phyloP scores from a whole-genome alignment of 1,140 invertebrate species.

The Drosophila sproati region DNA sequence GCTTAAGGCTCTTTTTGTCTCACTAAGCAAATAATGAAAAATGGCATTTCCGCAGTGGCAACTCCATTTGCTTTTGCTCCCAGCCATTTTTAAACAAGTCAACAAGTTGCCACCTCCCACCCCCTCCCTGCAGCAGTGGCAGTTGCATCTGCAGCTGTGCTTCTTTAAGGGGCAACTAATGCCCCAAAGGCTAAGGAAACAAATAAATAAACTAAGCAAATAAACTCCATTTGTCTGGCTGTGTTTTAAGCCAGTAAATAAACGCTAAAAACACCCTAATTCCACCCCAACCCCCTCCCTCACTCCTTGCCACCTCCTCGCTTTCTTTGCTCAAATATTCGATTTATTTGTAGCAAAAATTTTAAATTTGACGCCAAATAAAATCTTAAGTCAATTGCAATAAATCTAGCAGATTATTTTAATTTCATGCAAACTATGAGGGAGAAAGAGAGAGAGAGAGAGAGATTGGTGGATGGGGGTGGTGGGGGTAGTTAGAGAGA shows the following conservation, averaged over 20 bases:
- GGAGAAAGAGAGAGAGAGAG: neutral
- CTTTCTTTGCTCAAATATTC: neutral
- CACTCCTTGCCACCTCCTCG: neutral
- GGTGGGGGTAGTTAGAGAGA: neutral
- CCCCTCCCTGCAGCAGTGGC: constrained; percentile 39
- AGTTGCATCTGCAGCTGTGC: constrained; percentile 60
- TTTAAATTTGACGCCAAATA: neutral
- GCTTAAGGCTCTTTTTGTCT: constrained; percentile 5
- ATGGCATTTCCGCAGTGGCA: constrained; percentile 75
- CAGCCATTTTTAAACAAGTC: constrained; percentile 60
- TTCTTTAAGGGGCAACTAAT: constrained; percentile 24
- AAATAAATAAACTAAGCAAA: constrained; percentile 59
- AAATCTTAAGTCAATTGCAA: constrained; percentile 49
- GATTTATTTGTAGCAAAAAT: neutral
- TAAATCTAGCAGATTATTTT: constrained; percentile 81
- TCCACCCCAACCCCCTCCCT: constrained; percentile 1
- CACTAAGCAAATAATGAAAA: constrained; percentile 62
- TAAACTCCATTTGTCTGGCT: constrained; percentile 22
- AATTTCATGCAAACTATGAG: constrained; percentile 79
- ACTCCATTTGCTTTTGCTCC: constrained; percentile 63
- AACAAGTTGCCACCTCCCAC: constrained; percentile 59
- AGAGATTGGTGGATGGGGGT: too few species aligned
- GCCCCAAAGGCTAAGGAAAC: constrained; percentile 8
- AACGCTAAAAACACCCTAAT: constrained; percentile 62
- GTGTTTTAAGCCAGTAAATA: constrained; percentile 64